Evolutionary conservation across 2,888 invertebrate species (phyloP).

Genomic region (Nomada ruficornis): DNA sequence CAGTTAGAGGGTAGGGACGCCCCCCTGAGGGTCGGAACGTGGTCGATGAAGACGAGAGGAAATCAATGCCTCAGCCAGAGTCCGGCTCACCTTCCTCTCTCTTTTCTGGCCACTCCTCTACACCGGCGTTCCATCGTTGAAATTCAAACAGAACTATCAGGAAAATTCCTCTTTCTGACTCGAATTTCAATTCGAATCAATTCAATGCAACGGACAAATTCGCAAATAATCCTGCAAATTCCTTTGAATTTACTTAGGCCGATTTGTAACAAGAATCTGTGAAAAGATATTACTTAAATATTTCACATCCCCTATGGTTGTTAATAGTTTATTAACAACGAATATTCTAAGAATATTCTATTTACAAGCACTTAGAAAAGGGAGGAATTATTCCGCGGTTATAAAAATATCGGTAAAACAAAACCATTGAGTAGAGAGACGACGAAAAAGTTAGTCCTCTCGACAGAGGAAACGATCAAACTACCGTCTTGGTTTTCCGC

Average conservation of each 20-base stretch:
- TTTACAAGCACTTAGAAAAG: neutral
- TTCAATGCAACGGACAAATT: neutral
- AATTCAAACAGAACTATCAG: conserved; percentile 4
- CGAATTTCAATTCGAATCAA: neutral
- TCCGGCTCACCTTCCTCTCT: conserved; percentile 73
- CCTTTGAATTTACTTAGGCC: no score
- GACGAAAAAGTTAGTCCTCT: conserved; percentile 30
- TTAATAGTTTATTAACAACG: no score
- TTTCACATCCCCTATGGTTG: no score
- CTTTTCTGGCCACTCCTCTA: conserved; percentile 56
- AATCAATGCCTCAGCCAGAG: conserved; percentile 82
- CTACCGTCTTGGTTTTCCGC: conserved; percentile 78
- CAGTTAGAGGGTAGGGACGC: conserved; percentile 72
- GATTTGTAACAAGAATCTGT: no score
- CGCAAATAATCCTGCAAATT: no score
- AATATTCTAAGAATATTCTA: no score
- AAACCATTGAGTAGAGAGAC: conserved; percentile 23
- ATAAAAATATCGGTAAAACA: conserved; percentile 8
- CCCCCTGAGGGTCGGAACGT: conserved; percentile 77
- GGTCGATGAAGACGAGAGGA: conserved; percentile 83
- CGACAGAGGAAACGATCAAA: conserved; percentile 79
- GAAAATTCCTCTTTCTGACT: neutral
- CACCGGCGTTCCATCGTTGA: neutral
- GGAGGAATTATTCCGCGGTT: conserved; percentile 8
- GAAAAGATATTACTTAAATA: no score